Conservation (phyloP, 1,140 invertebrate species). For the Drosophila persimilis region DNA sequence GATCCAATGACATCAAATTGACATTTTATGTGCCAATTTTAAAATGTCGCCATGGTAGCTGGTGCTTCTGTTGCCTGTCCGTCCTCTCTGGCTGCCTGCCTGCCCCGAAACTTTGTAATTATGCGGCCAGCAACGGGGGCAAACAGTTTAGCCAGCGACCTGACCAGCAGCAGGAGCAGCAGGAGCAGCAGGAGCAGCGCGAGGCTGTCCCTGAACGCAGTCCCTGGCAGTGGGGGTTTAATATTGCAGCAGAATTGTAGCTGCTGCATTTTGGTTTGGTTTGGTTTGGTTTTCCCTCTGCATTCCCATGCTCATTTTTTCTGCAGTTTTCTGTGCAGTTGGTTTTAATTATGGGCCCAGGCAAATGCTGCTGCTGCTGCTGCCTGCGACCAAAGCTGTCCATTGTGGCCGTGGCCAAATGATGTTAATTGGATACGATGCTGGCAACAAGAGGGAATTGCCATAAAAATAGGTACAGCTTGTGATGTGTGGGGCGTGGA, state of each 20-base stretch:
- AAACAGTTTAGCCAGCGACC: constrained; percentile 65
- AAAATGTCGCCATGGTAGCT: constrained; percentile 63
- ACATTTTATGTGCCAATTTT: constrained; percentile 81
- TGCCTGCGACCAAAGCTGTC: constrained; percentile 28
- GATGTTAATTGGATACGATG: constrained; percentile 48
- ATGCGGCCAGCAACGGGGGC: constrained; percentile 67
- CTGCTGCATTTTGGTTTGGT: constrained; percentile 35
- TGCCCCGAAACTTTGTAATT: constrained; percentile 64
- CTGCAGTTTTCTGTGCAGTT: constrained; percentile 38
- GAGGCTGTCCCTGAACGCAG: not conserved
- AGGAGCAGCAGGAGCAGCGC: too few species aligned
- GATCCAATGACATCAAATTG: constrained; percentile 81
- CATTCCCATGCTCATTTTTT: constrained; percentile 26
- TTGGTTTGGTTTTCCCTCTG: not conserved
- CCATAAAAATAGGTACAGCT: constrained; percentile 6
- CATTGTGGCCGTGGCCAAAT: constrained; percentile 32
- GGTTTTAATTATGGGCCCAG: constrained; percentile 38
- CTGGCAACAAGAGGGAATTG: constrained; percentile 11
- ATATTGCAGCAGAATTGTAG: constrained; percentile 37
- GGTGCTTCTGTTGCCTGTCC: constrained; percentile 30
- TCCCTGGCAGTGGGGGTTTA: not conserved
- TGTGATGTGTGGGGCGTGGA: too few species aligned
- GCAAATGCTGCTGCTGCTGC: constrained; percentile 14
- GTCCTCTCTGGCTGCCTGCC: constrained; percentile 8
- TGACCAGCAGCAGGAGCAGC: not conserved